Base-by-base conservation (phyloP, 2,113 vertebrate genomes). In the Gobio gobio region DNA sequence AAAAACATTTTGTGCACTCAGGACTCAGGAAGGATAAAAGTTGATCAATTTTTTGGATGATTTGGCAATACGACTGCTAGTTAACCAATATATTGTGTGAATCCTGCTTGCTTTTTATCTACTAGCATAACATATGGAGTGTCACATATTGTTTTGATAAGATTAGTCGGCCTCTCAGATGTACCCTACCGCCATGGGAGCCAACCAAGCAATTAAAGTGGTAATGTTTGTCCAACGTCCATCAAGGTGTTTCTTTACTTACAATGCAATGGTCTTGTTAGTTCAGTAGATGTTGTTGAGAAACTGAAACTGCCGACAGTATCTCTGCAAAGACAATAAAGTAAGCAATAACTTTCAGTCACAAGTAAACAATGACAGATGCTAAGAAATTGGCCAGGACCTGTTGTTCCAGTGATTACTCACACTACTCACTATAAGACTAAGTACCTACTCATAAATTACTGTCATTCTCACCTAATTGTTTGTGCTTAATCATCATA, bases 311-410 rank as follows among this genome's bases (percentile, higher is more conserved):
- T 68, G 2, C 18, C 0, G 2, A 72, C 3, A 2, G 13, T 82
- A 54, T 40, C 12, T 40, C 24, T 18, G 3, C 4, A 43, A 51
- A 72, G 22, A n/a, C 80, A 40, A 82, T 72, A 70, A 72, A 72
- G 40, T n/a, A n/a, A 61, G 13, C 54, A 22, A 72, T 59, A 36
- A 68, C 22, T 33, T 72, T 29, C 36, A 74, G 26, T 64, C 49
- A 63, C 66, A 74, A 49, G 78, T 81, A 81, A 81, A 76, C 58
- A 76, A 16, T 43, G 59, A 63, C 85, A 86, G 78, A 68, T 66
- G 59, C 66, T 24, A 5, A 82, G 22, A 63, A 51, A 63, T 14
- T 54, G 61, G 3, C 58, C 26, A 49, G 77, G 54, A 73, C 36
- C 24, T 56, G 18, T 33, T 59, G 36, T 61, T 63, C 68, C 85